Evolutionary conservation across 1,140 invertebrate genomes (phyloP).

Genomic region (Leptestheria dahalacensis): DNA sequence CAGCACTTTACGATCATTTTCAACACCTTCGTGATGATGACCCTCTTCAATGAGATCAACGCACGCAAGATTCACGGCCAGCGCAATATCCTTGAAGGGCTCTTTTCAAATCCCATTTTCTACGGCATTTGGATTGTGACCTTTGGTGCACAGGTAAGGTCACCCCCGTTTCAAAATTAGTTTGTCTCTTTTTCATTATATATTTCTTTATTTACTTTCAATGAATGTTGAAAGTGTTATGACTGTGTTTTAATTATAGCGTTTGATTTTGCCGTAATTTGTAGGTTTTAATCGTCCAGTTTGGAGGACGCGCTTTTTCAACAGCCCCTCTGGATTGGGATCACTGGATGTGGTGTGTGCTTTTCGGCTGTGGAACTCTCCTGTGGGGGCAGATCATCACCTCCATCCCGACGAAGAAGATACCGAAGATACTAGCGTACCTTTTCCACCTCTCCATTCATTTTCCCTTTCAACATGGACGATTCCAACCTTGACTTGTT

Average conservation of each 20-base stretch:
- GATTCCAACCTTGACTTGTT: neutral
- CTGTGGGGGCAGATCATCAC: slow-evolving; percentile 52
- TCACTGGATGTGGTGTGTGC: slow-evolving; percentile 50
- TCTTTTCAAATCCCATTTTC: slow-evolving; percentile 46
- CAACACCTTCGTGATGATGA: slow-evolving; percentile 58
- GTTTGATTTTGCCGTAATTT: no score
- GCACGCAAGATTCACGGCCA: slow-evolving; percentile 53
- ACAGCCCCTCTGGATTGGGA: slow-evolving; percentile 38
- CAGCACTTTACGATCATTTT: slow-evolving; percentile 54
- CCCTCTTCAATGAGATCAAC: slow-evolving; percentile 54
- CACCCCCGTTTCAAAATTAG: neutral
- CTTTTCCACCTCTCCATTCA: neutral
- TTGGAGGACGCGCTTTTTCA: slow-evolving; percentile 43
- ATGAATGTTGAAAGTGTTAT: slow-evolving; percentile 7
- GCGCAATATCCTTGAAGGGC: slow-evolving; percentile 44
- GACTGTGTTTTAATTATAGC: slow-evolving; percentile 18
- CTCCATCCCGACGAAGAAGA: slow-evolving; percentile 36
- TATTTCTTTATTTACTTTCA: neutral
- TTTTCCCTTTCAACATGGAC: neutral
- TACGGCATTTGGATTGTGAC: slow-evolving; percentile 45
- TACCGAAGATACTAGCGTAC: neutral
- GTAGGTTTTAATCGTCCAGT: slow-evolving; percentile 43
- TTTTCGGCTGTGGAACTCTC: slow-evolving; percentile 43
- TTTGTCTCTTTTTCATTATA: neutral
- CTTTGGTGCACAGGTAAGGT: slow-evolving; percentile 37